phyloP scores from a whole-genome alignment of 2,797 vertebrate genomes.

The Leuciscus waleckii region DNA sequence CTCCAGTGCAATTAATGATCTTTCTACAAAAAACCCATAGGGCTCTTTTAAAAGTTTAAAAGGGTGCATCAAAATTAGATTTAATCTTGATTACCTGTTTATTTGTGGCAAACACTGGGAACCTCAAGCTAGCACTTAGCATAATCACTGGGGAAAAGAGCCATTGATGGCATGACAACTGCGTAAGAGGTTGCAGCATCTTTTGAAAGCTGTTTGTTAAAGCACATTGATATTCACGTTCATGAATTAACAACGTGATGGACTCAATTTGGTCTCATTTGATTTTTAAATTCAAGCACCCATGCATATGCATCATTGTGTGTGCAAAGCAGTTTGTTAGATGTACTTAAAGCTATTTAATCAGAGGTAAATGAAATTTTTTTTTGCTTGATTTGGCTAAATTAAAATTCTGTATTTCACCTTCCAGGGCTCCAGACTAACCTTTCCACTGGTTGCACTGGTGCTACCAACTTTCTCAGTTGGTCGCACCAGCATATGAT shows the following conservation, averaged over 20 bases:
- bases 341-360: conserved; percentile 15
- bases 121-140: conserved; percentile 30
- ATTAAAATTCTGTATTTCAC: background rate
- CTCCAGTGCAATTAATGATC: background rate
- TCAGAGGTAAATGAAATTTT: background rate
- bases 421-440: no score
- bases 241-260: conserved; percentile 34
- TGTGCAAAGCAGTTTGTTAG: background rate
- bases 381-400: background rate
- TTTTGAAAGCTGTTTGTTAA: conserved; percentile 28
- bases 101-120: conserved; percentile 9
- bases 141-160: conserved; percentile 31
- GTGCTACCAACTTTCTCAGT: no score
- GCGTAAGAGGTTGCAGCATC: conserved; percentile 5
- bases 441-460: no score
- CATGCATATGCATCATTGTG: conserved; percentile 2
- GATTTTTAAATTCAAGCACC: conserved; percentile 34
- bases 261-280: conserved; percentile 29
- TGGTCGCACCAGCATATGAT: no score
- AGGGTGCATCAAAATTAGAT: background rate
- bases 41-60: background rate
- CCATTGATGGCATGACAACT: conserved; percentile 23
- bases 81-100: conserved; percentile 32
- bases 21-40: background rate
- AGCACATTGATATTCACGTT: background rate